phyloP scores from a whole-genome alignment of 2,797 vertebrate genomes.

The Tamandua tetradactyla region DNA sequence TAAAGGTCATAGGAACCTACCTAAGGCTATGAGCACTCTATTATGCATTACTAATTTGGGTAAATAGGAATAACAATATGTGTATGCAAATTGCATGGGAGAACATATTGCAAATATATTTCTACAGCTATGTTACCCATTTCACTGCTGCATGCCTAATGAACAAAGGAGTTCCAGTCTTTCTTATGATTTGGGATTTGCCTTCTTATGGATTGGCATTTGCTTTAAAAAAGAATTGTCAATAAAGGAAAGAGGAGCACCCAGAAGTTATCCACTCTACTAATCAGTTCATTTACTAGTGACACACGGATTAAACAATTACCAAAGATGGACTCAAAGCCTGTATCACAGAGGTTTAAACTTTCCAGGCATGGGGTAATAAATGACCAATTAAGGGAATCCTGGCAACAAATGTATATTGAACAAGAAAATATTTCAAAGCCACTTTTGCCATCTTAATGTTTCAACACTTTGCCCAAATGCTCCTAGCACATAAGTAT shows the following conservation, averaged over 20 bases:
- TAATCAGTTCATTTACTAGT: neutral
- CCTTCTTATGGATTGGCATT: neutral
- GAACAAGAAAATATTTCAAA: constrained; percentile 53
- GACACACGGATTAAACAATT: neutral
- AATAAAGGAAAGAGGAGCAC: neutral
- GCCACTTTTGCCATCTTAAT: neutral
- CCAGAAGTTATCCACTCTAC: neutral
- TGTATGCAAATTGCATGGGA: neutral
- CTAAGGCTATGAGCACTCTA: neutral
- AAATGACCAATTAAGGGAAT: neutral
- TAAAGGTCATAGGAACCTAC: constrained; percentile 19
- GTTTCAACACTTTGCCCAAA: constrained; percentile 20
- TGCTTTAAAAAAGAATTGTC: constrained; percentile 36
- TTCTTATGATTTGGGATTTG: neutral
- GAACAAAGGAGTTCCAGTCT: neutral
- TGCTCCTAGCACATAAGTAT: neutral
- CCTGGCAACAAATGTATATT: constrained; percentile 46
- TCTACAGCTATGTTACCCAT: neutral
- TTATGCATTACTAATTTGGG: neutral
- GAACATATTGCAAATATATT: neutral
- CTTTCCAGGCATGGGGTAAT: neutral
- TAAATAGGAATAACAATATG: neutral
- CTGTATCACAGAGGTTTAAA: neutral
- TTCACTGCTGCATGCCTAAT: neutral
- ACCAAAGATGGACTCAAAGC: neutral